Evolutionary conservation across 2,113 vertebrate species (phyloP).

Genomic region (Esox niger): DNA sequence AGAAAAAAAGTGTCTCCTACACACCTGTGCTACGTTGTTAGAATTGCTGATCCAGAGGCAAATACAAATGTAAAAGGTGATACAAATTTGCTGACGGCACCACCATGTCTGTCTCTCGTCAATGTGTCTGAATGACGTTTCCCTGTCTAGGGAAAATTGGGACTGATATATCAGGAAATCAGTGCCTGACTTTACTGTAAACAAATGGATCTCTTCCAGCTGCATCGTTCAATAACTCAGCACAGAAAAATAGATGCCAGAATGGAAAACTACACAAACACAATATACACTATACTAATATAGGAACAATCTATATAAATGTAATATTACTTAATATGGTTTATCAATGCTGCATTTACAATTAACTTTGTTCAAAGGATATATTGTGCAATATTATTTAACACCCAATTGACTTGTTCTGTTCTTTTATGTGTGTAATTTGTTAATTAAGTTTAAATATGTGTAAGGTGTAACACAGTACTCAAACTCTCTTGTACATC

Average conservation of each 20-base stretch:
- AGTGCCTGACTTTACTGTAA: constrained; percentile 65
- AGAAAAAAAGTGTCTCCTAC: too few relatives aligned
- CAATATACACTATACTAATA: too few relatives aligned
- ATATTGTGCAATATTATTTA: too few relatives aligned
- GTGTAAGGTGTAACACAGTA: too few relatives aligned
- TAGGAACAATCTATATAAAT: background rate
- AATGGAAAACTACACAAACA: constrained; percentile 25
- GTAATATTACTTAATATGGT: too few relatives aligned
- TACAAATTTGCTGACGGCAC: background rate
- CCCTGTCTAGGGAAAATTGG: constrained; percentile 58
- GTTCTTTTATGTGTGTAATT: too few relatives aligned
- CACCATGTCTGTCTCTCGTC: background rate
- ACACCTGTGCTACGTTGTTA: background rate
- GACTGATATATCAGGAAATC: constrained; percentile 65
- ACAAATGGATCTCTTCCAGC: constrained; percentile 69
- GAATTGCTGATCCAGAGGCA: background rate
- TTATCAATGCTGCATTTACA: too few relatives aligned
- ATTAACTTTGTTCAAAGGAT: too few relatives aligned
- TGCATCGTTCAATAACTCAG: constrained; percentile 55
- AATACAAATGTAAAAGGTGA: background rate
- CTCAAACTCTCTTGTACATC: too few relatives aligned
- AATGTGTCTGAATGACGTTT: background rate
- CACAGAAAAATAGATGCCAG: constrained; percentile 47
- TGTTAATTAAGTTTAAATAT: too few relatives aligned
- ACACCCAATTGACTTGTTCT: too few relatives aligned